Percentiles rank a stretch among this genome's conserved stretches.
These are phyloP conservation scores for Sphaeridia pumilis DNA, from an alignment of 2,888 invertebrate species.

Conservation along the genomic window DNA sequence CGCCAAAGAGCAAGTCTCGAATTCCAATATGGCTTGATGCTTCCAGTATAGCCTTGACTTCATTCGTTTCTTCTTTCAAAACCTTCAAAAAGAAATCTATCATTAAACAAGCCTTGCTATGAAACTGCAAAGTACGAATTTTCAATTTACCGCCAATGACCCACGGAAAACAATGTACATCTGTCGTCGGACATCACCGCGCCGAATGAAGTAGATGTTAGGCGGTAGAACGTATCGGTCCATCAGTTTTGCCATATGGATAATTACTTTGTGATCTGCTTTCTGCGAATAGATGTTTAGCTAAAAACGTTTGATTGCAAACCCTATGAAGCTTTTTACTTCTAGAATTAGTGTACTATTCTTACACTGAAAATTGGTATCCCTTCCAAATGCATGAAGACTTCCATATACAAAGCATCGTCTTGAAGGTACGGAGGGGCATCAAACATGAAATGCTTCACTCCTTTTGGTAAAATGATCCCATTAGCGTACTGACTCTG, in stretches of 20 bases:
- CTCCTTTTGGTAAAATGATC: conserved; percentile 14
- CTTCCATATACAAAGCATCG: conserved; percentile 19
- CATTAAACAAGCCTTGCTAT: no score
- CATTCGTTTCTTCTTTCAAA: conserved; percentile 7
- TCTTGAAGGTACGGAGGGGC: conserved; percentile 18
- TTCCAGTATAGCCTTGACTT: conserved; percentile 18
- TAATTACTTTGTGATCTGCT: conserved; percentile 24
- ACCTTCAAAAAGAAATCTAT: no score
- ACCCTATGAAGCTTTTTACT: no score
- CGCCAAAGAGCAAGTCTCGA: conserved; percentile 29
- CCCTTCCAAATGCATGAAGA: conserved; percentile 19
- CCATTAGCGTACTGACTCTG: conserved; percentile 17
- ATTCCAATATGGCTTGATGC: conserved; percentile 28
- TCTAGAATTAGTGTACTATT: no score
- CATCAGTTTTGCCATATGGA: conserved; percentile 22
- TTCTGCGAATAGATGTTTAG: conserved; percentile 24
- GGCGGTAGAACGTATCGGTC: conserved; percentile 29
- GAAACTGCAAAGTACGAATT: no score
- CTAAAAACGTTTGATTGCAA: no score
- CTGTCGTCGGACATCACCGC: conserved; percentile 29
- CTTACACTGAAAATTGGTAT: conserved; percentile 23
- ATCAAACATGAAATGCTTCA: conserved; percentile 19
- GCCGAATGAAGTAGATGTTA: conserved; percentile 21
- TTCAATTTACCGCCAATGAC: conserved; percentile 21
- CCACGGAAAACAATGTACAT: conserved; percentile 28